Evolutionary conservation across 2,888 invertebrate genomes (phyloP).

Genomic region (Enchytraeus crypticus): DNA sequence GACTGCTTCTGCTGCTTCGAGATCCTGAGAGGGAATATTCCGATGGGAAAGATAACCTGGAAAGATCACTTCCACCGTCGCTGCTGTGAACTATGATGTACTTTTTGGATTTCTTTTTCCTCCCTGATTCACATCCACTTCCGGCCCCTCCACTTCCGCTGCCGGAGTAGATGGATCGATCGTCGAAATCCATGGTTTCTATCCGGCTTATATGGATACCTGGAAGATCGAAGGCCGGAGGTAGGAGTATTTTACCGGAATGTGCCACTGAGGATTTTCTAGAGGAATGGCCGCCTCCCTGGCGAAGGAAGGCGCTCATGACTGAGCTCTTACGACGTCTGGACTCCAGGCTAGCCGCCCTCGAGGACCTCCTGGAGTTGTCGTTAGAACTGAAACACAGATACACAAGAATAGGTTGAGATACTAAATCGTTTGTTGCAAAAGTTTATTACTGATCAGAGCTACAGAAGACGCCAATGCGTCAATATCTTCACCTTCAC

Average conservation of each 20-base stretch:
- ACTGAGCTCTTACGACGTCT: conserved; percentile 12
- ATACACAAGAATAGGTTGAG: too few relatives aligned
- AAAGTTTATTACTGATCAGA: too few relatives aligned
- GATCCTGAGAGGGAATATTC: conserved; percentile 25
- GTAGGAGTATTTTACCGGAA: conserved; percentile 6
- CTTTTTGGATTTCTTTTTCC: too few relatives aligned
- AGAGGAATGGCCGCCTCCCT: not conserved
- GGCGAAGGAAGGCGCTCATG: not conserved
- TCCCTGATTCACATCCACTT: not conserved
- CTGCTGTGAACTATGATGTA: conserved; percentile 20
- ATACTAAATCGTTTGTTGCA: too few relatives aligned
- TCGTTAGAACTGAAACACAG: conserved; percentile 19
- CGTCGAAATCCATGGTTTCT: conserved; percentile 23
- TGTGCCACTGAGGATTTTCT: not conserved
- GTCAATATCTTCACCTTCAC: too few relatives aligned
- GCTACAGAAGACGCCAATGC: too few relatives aligned
- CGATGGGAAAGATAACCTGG: conserved; percentile 18
- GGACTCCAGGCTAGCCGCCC: conserved; percentile 17
- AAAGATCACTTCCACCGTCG: conserved; percentile 23
- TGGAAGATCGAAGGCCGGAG: conserved; percentile 19
- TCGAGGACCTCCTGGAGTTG: conserved; percentile 14
- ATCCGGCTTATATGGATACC: conserved; percentile 26
- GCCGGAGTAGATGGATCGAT: conserved; percentile 12
- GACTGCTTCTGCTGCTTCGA: conserved; percentile 20
- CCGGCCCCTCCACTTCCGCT: not conserved